Evolutionary conservation across 2,797 vertebrate species (phyloP).

Genomic region (Rhyacichthys aspro): DNA sequence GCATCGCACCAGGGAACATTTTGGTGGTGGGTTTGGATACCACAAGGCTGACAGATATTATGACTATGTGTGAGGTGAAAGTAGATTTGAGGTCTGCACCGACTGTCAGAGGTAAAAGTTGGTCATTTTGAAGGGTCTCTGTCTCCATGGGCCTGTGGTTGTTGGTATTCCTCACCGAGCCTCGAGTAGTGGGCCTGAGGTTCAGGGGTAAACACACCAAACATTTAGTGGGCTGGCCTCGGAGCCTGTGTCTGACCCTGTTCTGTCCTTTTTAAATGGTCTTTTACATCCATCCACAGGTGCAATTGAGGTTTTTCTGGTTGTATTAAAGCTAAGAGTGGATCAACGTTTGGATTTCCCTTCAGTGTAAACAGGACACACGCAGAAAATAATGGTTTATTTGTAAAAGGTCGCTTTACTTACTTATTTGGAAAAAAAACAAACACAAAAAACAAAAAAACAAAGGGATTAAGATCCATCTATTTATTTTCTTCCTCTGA

Average conservation of each 20-base stretch:
- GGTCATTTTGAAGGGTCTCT: constrained; percentile 48
- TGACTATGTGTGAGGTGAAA: constrained; percentile 42
- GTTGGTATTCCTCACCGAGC: constrained; percentile 70
- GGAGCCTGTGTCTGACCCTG: constrained; percentile 25
- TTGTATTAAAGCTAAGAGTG: too few species aligned
- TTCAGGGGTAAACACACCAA: constrained; percentile 67
- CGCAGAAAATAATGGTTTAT: too few species aligned
- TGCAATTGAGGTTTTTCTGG: too few species aligned
- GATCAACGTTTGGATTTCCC: too few species aligned
- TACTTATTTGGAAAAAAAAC: too few species aligned
- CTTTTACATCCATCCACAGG: too few species aligned
- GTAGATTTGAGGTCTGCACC: constrained; percentile 41
- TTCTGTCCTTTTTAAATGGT: too few species aligned
- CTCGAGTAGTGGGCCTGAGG: constrained; percentile 63
- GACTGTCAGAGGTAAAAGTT: constrained; percentile 51
- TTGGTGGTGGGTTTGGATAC: constrained; percentile 46
- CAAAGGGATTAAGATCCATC: too few species aligned
- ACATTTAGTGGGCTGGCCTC: constrained; percentile 49
- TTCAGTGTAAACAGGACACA: too few species aligned
- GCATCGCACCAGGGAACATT: constrained; percentile 30
- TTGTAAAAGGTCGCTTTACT: too few species aligned
- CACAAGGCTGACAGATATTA: constrained; percentile 49
- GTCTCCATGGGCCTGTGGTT: constrained; percentile 31
- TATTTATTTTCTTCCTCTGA: too few species aligned
- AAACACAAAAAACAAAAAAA: too few species aligned